These are phyloP conservation scores for Acomys russatus DNA, from an alignment of 2,797 vertebrate species.

Conservation along the genomic window DNA sequence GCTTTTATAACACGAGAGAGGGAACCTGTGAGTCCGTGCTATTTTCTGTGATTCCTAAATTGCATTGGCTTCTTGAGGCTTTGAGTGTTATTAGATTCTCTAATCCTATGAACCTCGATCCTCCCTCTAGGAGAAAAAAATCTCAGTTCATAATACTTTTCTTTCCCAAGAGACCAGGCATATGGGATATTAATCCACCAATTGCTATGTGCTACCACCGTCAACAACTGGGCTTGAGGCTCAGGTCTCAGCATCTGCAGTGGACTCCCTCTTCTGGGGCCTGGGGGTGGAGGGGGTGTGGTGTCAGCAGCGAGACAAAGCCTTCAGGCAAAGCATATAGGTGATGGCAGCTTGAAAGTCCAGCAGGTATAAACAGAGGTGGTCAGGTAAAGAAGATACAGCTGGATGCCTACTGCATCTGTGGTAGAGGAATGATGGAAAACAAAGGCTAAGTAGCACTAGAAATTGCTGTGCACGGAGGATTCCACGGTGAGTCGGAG, in stretches of 20 bases:
- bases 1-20: background rate
- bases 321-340: background rate
- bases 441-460: background rate
- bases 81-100: background rate
- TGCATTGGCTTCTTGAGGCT: background rate
- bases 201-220: too few species aligned
- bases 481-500: background rate
- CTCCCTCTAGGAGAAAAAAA: background rate
- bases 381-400: background rate
- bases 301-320: background rate
- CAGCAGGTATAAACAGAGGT: background rate
- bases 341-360: background rate
- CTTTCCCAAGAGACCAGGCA: accelerated
- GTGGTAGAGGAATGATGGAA: background rate
- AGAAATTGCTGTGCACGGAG: background rate
- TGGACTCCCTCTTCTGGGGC: background rate
- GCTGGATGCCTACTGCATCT: background rate
- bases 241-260: background rate
- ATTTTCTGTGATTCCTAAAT: background rate
- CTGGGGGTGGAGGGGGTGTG: background rate
- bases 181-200: background rate
- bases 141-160: background rate
- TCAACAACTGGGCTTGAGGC: background rate
- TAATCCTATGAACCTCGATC: background rate
- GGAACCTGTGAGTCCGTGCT: background rate